Percentiles rank a stretch among this genome's conserved stretches.
Conservation (phyloP, 2,113 vertebrate genomes). For the Notechis scutatus region DNA sequence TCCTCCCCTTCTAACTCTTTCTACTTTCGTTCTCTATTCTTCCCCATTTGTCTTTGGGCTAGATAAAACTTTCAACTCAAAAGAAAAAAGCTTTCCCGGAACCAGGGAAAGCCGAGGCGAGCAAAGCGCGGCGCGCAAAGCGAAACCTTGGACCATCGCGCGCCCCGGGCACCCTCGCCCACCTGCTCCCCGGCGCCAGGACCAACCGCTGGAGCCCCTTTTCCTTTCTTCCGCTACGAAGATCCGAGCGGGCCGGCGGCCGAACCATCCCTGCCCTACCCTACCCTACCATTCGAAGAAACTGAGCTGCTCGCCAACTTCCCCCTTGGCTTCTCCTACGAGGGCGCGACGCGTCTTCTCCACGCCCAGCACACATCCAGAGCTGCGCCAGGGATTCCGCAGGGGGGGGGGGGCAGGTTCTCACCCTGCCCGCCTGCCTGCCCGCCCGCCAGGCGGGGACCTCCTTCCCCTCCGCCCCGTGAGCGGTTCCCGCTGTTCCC, state of each 20-base stretch:
- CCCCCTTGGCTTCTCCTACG: neutral
- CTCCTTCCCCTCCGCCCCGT: neutral
- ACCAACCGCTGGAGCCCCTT: neutral
- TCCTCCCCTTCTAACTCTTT: too few relatives aligned
- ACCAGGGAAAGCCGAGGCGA: neutral
- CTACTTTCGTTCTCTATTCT: neutral
- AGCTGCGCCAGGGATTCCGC: neutral
- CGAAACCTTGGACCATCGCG: neutral
- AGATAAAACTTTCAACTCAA: neutral
- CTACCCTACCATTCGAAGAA: too few relatives aligned
- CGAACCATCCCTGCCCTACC: neutral
- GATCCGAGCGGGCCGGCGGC: neutral
- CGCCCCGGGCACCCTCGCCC: neutral
- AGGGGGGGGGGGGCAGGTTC: too few relatives aligned
- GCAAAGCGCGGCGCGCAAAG: neutral
- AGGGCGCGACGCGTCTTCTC: neutral
- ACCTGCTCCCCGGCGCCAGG: neutral
- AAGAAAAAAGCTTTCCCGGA: neutral
- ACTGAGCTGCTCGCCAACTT: neutral
- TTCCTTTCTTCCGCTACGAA: neutral
- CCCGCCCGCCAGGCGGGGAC: neutral
- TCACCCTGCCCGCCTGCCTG: too few relatives aligned
- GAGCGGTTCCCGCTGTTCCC: neutral
- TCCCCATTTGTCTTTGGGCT: fast-evolving
- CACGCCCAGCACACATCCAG: neutral